A percentile compares a stretch with the other conserved stretches of the same genome.
Evolutionary conservation across 2,888 invertebrate genomes (phyloP).

Genomic region (Pantelozetes paolii): DNA sequence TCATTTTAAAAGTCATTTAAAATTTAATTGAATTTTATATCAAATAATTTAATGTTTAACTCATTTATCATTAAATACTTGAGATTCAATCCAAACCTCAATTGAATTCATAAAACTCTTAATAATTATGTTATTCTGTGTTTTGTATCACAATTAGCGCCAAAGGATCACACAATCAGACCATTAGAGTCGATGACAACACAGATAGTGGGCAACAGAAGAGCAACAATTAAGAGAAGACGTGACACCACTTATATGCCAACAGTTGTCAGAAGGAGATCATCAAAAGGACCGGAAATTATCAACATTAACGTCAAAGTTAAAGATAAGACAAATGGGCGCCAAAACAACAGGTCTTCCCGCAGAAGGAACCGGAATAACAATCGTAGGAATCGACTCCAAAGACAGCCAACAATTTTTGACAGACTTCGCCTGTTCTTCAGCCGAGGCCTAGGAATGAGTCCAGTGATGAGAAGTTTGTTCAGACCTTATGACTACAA

Average conservation of each 20-base stretch:
- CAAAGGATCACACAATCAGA: too few relatives aligned
- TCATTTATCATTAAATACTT: too few relatives aligned
- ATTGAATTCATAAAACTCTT: too few relatives aligned
- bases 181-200: neutral
- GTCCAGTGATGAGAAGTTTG: neutral
- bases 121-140: too few relatives aligned
- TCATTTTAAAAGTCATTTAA: too few relatives aligned
- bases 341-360: neutral
- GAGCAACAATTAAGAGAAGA: neutral
- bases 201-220: neutral
- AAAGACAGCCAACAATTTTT: neutral
- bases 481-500: neutral
- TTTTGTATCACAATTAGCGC: too few relatives aligned
- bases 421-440: neutral
- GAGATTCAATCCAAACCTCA: too few relatives aligned
- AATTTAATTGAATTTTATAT: too few relatives aligned
- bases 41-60: too few relatives aligned
- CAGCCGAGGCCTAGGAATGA: neutral
- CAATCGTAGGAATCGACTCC: neutral
- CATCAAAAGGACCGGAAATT: neutral
- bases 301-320: conserved; percentile 26
- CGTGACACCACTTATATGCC: neutral
- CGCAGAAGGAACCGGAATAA: neutral
- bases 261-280: neutral
- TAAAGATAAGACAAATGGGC: neutral